phyloP scores from a whole-genome alignment of 35 echinoderm and acorn worm genomes.

The Ophiothrix spiculata region DNA sequence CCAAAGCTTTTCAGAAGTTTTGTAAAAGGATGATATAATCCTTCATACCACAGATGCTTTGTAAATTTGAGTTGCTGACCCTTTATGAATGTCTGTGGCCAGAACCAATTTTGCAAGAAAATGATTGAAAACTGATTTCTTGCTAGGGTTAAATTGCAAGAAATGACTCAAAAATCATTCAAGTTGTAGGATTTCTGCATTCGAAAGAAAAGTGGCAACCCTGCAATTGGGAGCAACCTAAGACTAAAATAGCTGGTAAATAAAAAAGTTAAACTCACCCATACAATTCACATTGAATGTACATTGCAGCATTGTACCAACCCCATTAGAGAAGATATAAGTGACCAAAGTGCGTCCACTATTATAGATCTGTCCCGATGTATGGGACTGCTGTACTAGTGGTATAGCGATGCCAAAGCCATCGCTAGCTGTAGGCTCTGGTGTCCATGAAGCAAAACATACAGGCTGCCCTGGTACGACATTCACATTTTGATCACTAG shows the following conservation, averaged over 20 bases:
- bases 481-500: background rate
- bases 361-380: slow-evolving; percentile 29
- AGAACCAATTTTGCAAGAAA: too few relatives aligned
- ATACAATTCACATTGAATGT: slow-evolving; percentile 33
- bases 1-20: too few relatives aligned
- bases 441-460: background rate
- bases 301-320: slow-evolving; percentile 30
- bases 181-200: background rate
- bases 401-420: background rate
- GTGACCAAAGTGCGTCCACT: slow-evolving; percentile 42
- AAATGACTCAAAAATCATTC: background rate
- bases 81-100: too few relatives aligned
- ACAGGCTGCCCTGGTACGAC: background rate
- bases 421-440: background rate
- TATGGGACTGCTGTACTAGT: background rate
- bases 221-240: background rate
- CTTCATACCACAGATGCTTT: too few relatives aligned
- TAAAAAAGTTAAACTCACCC: background rate
- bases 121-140: too few relatives aligned
- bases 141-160: background rate
- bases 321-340: slow-evolving; percentile 57
- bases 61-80: too few relatives aligned
- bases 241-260: background rate
- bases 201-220: background rate
- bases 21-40: too few relatives aligned